Evolutionary conservation across 2,113 vertebrate genomes (phyloP).

Genomic region (Poecile atricapillus): DNA sequence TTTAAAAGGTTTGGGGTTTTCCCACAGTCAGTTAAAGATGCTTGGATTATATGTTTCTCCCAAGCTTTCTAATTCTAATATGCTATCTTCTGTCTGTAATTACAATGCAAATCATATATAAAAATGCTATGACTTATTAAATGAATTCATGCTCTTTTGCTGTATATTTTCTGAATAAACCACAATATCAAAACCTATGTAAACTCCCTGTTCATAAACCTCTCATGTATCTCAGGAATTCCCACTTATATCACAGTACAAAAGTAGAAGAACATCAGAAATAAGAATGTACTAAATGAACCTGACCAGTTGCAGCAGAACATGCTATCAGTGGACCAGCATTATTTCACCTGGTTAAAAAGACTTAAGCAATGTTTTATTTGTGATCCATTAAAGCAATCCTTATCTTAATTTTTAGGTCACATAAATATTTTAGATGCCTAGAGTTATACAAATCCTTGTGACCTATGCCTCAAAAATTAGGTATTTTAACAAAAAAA

Average conservation of each 20-base stretch:
- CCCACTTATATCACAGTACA: neutral
- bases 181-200: neutral
- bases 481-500: neutral
- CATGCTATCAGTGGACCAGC: neutral
- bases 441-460: neutral
- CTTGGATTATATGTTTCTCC: neutral
- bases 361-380: neutral
- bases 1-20: neutral
- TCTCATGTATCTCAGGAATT: neutral
- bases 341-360: neutral
- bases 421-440: neutral
- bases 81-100: neutral
- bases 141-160: neutral
- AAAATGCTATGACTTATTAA: neutral
- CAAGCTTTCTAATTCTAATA: neutral
- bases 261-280: neutral
- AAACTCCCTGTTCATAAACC: neutral
- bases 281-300: neutral
- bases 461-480: neutral
- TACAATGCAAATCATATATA: neutral
- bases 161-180: neutral
- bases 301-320: neutral
- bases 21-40: neutral
- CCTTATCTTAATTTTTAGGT: neutral
- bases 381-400: neutral